Evolutionary conservation across 1,140 invertebrate species (phyloP).

Genomic region (Lineus longissimus): DNA sequence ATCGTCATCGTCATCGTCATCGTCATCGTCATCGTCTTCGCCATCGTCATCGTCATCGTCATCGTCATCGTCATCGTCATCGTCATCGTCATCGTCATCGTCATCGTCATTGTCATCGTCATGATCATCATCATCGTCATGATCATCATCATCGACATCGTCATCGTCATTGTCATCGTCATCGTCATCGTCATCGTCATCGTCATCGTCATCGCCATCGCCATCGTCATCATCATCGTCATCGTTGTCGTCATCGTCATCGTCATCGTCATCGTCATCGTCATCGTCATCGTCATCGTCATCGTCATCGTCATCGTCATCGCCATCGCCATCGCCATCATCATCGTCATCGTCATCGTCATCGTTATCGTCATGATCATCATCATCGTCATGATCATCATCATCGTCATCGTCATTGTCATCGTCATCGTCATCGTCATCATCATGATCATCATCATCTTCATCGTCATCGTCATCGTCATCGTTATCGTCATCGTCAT

Average conservation of each 20-base stretch:
- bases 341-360: not conserved
- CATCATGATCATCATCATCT: not conserved
- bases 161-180: conserved; percentile 20
- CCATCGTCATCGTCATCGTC: too few relatives aligned
- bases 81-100: conserved; percentile 18
- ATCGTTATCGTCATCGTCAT: too few relatives aligned
- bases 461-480: conserved; percentile 6
- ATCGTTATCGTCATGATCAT: too few relatives aligned
- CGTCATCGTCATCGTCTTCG: too few relatives aligned
- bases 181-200: conserved; percentile 27
- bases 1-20: too few relatives aligned
- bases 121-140: too few relatives aligned
- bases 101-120: too few relatives aligned
- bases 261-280: conserved; percentile 13
- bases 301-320: conserved; percentile 15
- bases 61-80: conserved; percentile 18
- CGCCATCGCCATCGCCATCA: conserved; percentile 8
- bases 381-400: too few relatives aligned
- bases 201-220: conserved; percentile 22
- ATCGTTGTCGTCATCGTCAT: not conserved
- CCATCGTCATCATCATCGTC: conserved; percentile 1
- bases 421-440: not conserved
- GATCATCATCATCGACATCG: too few relatives aligned
- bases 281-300: conserved; percentile 15
- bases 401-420: conserved; percentile 6